These are phyloP conservation scores for Lymantria monacha DNA, from an alignment of 2,888 invertebrate genomes.

Conservation along the genomic window DNA sequence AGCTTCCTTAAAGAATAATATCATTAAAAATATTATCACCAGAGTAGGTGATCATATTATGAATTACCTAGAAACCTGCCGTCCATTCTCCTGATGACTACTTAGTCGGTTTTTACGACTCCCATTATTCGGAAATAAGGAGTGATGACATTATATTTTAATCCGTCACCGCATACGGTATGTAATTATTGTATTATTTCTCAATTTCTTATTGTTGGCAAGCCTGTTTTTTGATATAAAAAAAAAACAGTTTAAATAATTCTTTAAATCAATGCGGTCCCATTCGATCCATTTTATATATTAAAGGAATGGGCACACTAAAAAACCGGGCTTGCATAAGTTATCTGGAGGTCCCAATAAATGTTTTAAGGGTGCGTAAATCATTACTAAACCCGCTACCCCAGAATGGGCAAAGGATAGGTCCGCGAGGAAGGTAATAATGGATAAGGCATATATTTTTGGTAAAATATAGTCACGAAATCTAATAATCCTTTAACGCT, in stretches of 20 bases:
- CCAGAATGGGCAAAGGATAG: conserved; percentile 29
- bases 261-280: conserved; percentile 20
- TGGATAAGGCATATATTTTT: conserved; percentile 18
- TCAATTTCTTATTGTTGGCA: no score
- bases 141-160: no score
- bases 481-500: no score
- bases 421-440: conserved; percentile 15
- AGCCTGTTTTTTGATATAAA: neutral
- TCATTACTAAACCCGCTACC: conserved; percentile 57
- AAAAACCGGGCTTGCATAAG: conserved; percentile 37
- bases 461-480: neutral
- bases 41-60: no score
- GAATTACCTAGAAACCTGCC: no score
- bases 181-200: no score
- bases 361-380: conserved; percentile 71
- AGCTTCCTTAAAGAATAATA: no score
- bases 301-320: conserved; percentile 23
- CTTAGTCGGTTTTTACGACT: no score
- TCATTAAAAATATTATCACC: no score
- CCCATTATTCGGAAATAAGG: no score
- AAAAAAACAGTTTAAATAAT: conserved; percentile 14
- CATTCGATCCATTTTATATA: conserved; percentile 24
- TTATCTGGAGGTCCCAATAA: conserved; percentile 53
- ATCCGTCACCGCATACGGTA: no score
- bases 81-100: no score